Percentiles rank a stretch among this genome's conserved stretches.
phyloP scores from a whole-genome alignment of 1,140 invertebrate species.

The Zeugodacus cucurbitae region DNA sequence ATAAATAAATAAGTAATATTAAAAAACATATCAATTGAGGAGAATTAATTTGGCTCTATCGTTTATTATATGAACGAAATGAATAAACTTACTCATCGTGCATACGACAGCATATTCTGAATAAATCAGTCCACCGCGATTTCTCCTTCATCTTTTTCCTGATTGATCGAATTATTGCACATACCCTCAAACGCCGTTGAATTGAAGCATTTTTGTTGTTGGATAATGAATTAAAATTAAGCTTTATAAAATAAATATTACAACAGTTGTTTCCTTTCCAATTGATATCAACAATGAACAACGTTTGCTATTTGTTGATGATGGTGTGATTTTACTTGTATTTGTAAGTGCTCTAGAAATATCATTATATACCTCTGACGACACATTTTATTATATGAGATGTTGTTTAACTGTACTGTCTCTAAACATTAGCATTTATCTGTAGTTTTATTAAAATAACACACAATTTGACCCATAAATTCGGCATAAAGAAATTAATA shows the following conservation, averaged over 20 bases:
- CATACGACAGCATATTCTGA: too few relatives aligned
- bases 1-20: too few relatives aligned
- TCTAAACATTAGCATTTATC: too few relatives aligned
- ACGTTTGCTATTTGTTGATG: neutral
- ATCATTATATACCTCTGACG: too few relatives aligned
- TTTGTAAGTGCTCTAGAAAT: neutral
- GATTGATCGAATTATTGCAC: neutral
- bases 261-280: neutral
- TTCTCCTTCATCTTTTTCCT: neutral
- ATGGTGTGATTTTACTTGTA: neutral
- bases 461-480: too few relatives aligned
- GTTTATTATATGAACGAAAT: too few relatives aligned
- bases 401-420: neutral
- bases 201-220: neutral
- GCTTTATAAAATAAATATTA: neutral
- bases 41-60: too few relatives aligned
- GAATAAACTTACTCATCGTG: too few relatives aligned
- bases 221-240: neutral
- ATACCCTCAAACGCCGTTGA: neutral
- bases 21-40: too few relatives aligned
- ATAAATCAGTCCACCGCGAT: too few relatives aligned
- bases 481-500: too few relatives aligned
- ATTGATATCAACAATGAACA: slow-evolving; percentile 10
- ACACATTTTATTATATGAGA: neutral
- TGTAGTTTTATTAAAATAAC: too few relatives aligned